Evolutionary conservation across 1,140 invertebrate genomes (phyloP), one percentile per base, ranked within the genome.

Genomic region (Cydia strobilella): DNA sequence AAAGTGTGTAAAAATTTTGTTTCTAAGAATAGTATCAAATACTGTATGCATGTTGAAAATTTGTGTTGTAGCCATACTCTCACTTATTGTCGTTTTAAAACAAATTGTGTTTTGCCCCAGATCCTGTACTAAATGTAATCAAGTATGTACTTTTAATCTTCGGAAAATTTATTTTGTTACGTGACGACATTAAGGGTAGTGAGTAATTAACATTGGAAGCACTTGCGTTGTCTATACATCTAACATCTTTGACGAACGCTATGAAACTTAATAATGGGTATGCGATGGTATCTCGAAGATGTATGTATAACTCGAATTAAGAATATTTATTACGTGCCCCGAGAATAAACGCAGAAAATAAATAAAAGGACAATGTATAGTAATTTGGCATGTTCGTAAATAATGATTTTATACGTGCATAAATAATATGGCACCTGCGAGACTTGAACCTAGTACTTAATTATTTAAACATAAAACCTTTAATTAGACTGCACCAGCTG

Each of bases 401-500:
- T 89, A 89, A 90, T 85, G 84, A 88, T 92, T 91, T 90, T 88
- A 86, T 86, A 81, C 69, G 82, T 83, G 84, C 85, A 89, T 85
- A 87, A 84, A 86, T 84, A 88, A 82, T 51, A 65, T 45, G 75
- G 73, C 89, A 90, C 88, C 89, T 92, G 90, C 87, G 72, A 48
- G 84, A 45, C 82, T 83, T 66, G 63, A 69, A 78, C 80, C 81
- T 69, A 75, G 80, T 82, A 89, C 83, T 91, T 90, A 92, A 91
- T 92, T 92, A 92, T 91, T 92, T 92, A 86, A 88, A 86, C 88
- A 89, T 92, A 91, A 91, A 90, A 90, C 87, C 83, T 90, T 89
- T 92, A 92, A 91, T 92, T 91, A 91, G 84, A 86, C 77, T 77
- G 51, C n/a, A 65, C 82, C 90, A 92, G 85, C 88, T 92, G 90